A percentile compares a stretch with the other conserved stretches of the same genome.
phyloP scores from a whole-genome alignment of 2,888 invertebrate species.

The Drosophila melanosoma region DNA sequence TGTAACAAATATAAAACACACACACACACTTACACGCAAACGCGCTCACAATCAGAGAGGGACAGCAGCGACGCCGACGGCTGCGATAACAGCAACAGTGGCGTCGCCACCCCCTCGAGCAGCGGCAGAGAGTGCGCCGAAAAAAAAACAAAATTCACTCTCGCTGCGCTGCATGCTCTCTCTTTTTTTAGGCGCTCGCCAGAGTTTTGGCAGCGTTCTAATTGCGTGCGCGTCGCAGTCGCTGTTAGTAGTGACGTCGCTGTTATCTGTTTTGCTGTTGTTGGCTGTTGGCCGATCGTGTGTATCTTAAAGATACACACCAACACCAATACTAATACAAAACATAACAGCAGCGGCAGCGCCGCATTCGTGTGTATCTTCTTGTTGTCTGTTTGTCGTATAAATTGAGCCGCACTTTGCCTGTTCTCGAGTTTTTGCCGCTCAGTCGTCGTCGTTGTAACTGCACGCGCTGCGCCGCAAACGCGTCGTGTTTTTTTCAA shows the following conservation, averaged over 20 bases:
- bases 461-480: constrained; percentile 69
- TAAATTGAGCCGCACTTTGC: constrained; percentile 82
- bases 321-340: constrained; percentile 27
- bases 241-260: constrained; percentile 39
- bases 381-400: constrained; percentile 77
- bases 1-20: constrained; percentile 60
- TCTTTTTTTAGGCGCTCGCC: constrained; percentile 42
- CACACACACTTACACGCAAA: neutral
- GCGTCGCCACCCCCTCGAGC: constrained; percentile 57
- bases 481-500: constrained; percentile 52
- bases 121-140: constrained; percentile 44
- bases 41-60: neutral
- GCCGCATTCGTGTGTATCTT: constrained; percentile 67
- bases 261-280: constrained; percentile 56
- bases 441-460: constrained; percentile 77
- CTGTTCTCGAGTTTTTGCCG: constrained; percentile 80
- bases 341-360: constrained; percentile 26
- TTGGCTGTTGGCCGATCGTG: constrained; percentile 59
- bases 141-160: constrained; percentile 60
- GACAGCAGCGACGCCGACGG: constrained; percentile 41
- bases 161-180: constrained; percentile 59
- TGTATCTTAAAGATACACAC: constrained; percentile 71
- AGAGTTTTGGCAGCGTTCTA: constrained; percentile 57
- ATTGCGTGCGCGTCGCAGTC: constrained; percentile 70
- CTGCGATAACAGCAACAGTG: constrained; percentile 59